phyloP scores from a whole-genome alignment of 2,113 vertebrate species.

The Boleophthalmus pectinirostris region DNA sequence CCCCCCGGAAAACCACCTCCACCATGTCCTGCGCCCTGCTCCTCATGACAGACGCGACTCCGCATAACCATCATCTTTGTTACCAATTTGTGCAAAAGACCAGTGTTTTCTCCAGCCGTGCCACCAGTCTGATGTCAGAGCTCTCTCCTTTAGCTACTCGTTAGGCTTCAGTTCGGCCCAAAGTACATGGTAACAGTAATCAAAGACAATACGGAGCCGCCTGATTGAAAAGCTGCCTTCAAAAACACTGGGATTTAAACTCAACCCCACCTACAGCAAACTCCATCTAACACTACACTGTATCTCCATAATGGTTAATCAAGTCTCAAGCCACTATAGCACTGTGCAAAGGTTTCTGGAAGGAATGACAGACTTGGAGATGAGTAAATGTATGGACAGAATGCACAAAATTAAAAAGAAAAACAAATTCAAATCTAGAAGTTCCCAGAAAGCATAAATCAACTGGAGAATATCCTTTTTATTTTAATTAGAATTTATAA shows the following conservation, averaged over 20 bases:
- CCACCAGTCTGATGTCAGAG: conserved; percentile 43
- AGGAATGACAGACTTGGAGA: background rate
- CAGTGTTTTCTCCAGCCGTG: conserved; percentile 38
- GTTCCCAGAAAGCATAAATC: background rate
- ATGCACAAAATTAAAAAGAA: background rate
- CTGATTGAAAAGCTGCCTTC: conserved; percentile 44
- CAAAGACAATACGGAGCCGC: conserved; percentile 48
- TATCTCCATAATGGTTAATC: conserved; percentile 26
- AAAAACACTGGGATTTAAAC: conserved; percentile 42
- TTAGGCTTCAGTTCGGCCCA: conserved; percentile 52
- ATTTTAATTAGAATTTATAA: background rate
- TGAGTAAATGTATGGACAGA: background rate
- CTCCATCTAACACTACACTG: conserved; percentile 24
- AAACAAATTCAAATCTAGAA: background rate
- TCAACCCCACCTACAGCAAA: conserved; percentile 32
- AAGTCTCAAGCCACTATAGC: conserved; percentile 5
- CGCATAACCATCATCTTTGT: conserved; percentile 30
- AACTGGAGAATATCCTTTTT: background rate
- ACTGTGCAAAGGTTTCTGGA: background rate
- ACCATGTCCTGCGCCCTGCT: conserved; percentile 9
- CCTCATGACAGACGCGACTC: conserved; percentile 31
- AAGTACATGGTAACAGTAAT: conserved; percentile 60
- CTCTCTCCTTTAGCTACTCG: conserved; percentile 53
- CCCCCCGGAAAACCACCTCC: background rate
- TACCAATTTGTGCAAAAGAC: conserved; percentile 41